Conservation (phyloP, 2,888 invertebrate species). For the Leuctra nigra region DNA sequence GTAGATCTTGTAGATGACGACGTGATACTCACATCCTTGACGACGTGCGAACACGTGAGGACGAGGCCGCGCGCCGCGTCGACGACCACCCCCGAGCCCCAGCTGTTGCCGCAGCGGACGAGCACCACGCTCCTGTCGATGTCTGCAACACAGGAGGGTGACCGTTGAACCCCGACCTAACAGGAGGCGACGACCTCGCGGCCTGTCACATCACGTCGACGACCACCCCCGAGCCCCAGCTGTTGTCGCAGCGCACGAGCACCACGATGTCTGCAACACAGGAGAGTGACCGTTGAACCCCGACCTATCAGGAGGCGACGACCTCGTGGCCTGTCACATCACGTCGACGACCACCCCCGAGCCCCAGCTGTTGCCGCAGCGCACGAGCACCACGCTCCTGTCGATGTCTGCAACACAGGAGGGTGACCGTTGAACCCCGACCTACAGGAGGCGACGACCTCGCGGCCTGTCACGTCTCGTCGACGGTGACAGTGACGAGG, state of each 20-base stretch:
- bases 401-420: too few relatives aligned
- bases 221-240: constrained; percentile 55
- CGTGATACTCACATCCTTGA: constrained; percentile 41
- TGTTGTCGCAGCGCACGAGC: constrained; percentile 49
- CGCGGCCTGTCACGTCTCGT: too few relatives aligned
- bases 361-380: constrained; percentile 54
- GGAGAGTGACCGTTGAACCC: too few relatives aligned
- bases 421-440: too few relatives aligned
- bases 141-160: too few relatives aligned
- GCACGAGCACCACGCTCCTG: constrained; percentile 47
- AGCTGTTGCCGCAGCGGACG: constrained; percentile 50
- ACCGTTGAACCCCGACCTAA: background rate
- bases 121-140: constrained; percentile 46
- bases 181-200: too few relatives aligned
- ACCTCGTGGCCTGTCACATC: too few relatives aligned
- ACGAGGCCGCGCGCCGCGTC: constrained; percentile 44
- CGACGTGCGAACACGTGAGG: constrained; percentile 56
- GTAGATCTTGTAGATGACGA: background rate
- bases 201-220: too few relatives aligned
- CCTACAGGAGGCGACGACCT: too few relatives aligned
- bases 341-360: constrained; percentile 48
- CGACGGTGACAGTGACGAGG: too few relatives aligned
- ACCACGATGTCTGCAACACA: too few relatives aligned
- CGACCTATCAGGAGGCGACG: too few relatives aligned
- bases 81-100: constrained; percentile 55